phyloP scores from a whole-genome alignment of 2,797 vertebrate species.

The Tadarida brasiliensis region DNA sequence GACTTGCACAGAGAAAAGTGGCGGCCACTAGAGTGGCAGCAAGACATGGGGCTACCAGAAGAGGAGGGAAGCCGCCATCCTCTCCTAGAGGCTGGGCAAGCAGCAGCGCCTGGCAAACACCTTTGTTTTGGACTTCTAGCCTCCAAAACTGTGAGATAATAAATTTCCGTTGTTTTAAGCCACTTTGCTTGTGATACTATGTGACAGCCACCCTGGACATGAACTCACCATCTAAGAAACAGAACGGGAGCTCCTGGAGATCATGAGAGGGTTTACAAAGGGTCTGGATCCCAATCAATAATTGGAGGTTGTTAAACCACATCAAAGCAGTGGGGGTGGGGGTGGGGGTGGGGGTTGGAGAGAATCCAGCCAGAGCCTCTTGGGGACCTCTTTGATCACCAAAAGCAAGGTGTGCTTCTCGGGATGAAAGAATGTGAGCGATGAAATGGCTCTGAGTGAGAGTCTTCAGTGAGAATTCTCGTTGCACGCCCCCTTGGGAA shows the following conservation, averaged over 20 bases:
- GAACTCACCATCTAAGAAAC: neutral
- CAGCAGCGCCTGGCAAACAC: neutral
- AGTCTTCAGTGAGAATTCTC: neutral
- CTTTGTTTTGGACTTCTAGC: neutral
- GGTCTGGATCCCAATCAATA: neutral
- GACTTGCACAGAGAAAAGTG: neutral
- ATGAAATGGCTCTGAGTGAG: neutral
- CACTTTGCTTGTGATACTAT: neutral
- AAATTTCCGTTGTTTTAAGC: neutral
- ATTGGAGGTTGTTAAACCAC: neutral
- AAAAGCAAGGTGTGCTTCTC: neutral
- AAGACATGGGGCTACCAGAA: neutral
- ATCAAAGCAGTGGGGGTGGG: neutral
- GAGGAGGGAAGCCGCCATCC: neutral
- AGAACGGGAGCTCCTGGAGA: neutral
- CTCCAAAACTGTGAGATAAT: neutral
- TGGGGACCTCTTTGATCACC: constrained; percentile 19
- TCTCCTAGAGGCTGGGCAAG: neutral
- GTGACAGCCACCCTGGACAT: neutral
- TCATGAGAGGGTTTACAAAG: neutral
- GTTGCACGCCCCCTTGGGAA: neutral
- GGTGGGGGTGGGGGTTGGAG: neutral
- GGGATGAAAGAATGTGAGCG: neutral
- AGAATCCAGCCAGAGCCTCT: neutral
- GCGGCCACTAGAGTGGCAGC: neutral